A percentile compares a stretch with the other conserved stretches of the same genome.
Evolutionary conservation across 2,113 vertebrate genomes (phyloP).

Genomic region (Bufo gargarizans): DNA sequence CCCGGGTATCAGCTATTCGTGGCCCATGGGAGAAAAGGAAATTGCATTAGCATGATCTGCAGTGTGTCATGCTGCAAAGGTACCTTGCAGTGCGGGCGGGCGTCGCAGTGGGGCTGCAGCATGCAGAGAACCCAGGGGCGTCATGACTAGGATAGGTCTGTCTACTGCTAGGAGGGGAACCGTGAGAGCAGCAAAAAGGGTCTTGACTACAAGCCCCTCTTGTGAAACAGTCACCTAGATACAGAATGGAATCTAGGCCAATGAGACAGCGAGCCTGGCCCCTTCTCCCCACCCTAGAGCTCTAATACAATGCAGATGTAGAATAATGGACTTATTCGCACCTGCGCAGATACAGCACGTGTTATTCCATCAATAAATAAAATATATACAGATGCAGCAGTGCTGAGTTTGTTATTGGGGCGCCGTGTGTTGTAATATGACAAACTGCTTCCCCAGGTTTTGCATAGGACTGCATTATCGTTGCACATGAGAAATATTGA

Average conservation of each 20-base stretch:
- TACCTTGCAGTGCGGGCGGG: neutral
- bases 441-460: neutral
- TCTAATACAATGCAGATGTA: constrained; percentile 53
- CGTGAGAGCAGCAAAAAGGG: neutral
- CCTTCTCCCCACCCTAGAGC: constrained; percentile 39
- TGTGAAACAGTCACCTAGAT: constrained; percentile 46
- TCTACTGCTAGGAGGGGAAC: neutral
- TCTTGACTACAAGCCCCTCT: neutral
- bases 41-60: neutral
- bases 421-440: neutral
- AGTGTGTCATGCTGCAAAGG: neutral
- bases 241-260: constrained; percentile 43
- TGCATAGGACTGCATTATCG: neutral
- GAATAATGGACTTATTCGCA: neutral
- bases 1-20: neutral
- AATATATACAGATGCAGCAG: neutral
- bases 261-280: constrained; percentile 16
- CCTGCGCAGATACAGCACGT: constrained; percentile 30
- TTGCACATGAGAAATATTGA: neutral
- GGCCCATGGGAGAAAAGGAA: neutral
- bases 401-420: neutral
- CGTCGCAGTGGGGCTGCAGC: neutral
- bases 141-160: neutral
- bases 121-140: no score
- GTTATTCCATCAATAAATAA: neutral